Percentiles rank a stretch among this genome's conserved stretches.
These are phyloP conservation scores for Drosophila nigrodunni DNA, from an alignment of 1,140 invertebrate genomes.

Conservation along the genomic window DNA sequence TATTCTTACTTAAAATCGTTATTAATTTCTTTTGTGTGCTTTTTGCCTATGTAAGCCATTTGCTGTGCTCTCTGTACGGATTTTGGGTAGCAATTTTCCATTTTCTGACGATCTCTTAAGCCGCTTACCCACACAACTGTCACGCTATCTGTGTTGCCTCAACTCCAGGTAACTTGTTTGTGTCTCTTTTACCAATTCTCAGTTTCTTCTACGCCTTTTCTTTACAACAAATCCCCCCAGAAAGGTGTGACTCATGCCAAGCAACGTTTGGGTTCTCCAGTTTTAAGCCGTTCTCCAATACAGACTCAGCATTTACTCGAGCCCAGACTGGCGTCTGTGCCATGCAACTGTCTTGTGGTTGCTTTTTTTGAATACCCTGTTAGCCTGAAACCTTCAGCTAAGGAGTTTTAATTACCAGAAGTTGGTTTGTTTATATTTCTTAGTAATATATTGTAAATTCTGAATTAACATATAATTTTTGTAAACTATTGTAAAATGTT, in stretches of 20 bases:
- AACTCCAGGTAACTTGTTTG: slow-evolving; percentile 70
- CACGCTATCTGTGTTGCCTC: slow-evolving; percentile 55
- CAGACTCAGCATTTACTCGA: slow-evolving; percentile 50
- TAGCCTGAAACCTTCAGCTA: too few species aligned
- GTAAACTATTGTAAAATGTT: too few species aligned
- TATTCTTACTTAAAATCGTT: slow-evolving; percentile 56
- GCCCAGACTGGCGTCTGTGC: slow-evolving; percentile 43
- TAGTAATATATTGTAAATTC: too few species aligned
- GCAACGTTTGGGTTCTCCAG: slow-evolving; percentile 28
- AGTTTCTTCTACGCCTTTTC: slow-evolving; percentile 70
- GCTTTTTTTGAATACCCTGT: slow-evolving; percentile 23
- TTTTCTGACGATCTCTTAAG: slow-evolving; percentile 63
- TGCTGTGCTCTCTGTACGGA: slow-evolving; percentile 22
- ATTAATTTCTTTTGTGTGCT: slow-evolving; percentile 64
- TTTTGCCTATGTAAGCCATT: slow-evolving; percentile 13
- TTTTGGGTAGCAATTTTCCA: slow-evolving; percentile 31
- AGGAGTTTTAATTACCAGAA: too few species aligned
- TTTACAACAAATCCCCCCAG: slow-evolving; percentile 51
- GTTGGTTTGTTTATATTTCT: too few species aligned
- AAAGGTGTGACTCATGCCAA: slow-evolving; percentile 66
- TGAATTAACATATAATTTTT: too few species aligned
- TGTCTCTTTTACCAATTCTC: slow-evolving; percentile 63
- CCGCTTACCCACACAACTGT: slow-evolving; percentile 78
- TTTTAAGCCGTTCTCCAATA: slow-evolving; percentile 54
- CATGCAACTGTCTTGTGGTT: slow-evolving; percentile 39